phyloP scores from a whole-genome alignment of 1,140 invertebrate genomes.

The Thaumetopoea pityocampa region DNA sequence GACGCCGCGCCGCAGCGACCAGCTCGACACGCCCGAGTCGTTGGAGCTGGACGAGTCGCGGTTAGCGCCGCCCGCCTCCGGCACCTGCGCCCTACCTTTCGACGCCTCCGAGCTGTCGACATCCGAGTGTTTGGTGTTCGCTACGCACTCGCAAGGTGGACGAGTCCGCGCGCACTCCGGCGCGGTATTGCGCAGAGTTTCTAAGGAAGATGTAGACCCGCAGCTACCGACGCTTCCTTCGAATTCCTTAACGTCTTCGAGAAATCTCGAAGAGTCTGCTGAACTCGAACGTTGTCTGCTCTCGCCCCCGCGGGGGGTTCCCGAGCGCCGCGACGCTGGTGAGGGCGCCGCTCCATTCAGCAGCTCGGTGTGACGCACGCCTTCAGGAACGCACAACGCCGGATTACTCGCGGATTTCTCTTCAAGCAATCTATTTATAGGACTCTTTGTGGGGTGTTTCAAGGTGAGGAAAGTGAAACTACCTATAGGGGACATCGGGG shows the following conservation, averaged over 20 bases:
- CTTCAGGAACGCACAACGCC: constrained; percentile 67
- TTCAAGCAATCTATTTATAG: constrained; percentile 50
- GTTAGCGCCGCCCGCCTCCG: constrained; percentile 83
- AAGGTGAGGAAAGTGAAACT: constrained; percentile 54
- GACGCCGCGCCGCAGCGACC: constrained; percentile 77
- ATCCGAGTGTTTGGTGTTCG: constrained; percentile 45
- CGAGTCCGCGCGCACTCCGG: constrained; percentile 23
- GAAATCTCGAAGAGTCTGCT: constrained; percentile 81
- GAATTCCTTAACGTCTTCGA: constrained; percentile 77
- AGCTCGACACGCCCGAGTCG: constrained; percentile 86
- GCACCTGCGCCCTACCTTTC: constrained; percentile 67
- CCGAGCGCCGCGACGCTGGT: not conserved
- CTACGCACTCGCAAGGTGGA: constrained; percentile 36
- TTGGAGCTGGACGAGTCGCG: constrained; percentile 88
- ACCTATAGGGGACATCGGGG: constrained; percentile 82
- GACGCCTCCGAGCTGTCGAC: constrained; percentile 59
- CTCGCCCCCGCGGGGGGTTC: constrained; percentile 29
- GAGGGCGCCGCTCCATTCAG: not conserved
- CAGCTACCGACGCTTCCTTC: constrained; percentile 60
- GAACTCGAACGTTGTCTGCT: constrained; percentile 80
- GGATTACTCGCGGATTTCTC: constrained; percentile 82
- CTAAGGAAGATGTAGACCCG: constrained; percentile 65
- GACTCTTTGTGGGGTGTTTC: constrained; percentile 44
- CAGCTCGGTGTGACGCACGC: constrained; percentile 12
- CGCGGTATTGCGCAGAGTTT: constrained; percentile 67